A percentile compares a stretch with the other conserved stretches of the same genome.
Conservation (phyloP, 2,113 vertebrate species). For the Ovis aries region DNA sequence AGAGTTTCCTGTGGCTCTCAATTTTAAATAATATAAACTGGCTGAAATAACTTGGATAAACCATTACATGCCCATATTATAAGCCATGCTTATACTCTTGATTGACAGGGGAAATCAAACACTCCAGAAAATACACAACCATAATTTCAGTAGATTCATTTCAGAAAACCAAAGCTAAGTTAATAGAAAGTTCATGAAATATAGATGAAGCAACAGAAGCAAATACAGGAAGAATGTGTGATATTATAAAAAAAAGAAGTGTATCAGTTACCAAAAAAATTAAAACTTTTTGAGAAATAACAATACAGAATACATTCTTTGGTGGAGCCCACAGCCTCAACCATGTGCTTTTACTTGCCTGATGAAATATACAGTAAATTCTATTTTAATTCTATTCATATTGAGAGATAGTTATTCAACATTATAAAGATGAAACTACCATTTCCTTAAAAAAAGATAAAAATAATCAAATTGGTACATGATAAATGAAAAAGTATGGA, state of each 20-base stretch:
- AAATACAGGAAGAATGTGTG: not conserved
- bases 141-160: conserved; percentile 45
- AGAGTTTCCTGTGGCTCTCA: conserved; percentile 37
- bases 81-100: conserved; percentile 35
- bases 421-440: not conserved
- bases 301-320: not conserved
- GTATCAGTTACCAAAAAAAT: not conserved
- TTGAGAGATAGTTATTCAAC: not conserved
- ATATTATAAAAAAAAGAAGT: not conserved
- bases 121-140: conserved; percentile 22
- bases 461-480: not conserved
- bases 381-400: not conserved
- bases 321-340: not conserved
- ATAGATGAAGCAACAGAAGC: conserved; percentile 16
- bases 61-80: conserved; percentile 25
- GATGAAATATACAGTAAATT: not conserved
- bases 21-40: conserved; percentile 53
- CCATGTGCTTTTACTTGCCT: not conserved
- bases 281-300: not conserved
- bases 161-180: conserved; percentile 33
- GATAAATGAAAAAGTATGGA: not conserved
- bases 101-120: conserved; percentile 46
- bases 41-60: conserved; percentile 38
- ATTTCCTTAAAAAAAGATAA: not conserved
- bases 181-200: conserved; percentile 44